Evolutionary conservation across 2,888 invertebrate species (phyloP).

Genomic region (Cloeon dipterum): DNA sequence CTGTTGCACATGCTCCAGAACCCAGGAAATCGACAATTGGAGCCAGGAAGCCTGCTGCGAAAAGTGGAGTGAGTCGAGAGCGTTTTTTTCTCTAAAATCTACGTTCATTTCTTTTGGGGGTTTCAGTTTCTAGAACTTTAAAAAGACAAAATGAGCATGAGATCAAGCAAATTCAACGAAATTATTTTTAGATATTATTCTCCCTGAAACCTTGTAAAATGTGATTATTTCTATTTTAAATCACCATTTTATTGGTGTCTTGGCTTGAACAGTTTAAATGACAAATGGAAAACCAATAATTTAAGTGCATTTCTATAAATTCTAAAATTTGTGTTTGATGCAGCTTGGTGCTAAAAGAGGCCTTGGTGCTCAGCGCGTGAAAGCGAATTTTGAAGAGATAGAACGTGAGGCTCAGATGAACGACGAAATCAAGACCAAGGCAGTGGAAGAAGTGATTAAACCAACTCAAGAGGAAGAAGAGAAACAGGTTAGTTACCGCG

Average conservation of each 20-base stretch:
- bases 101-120: too few relatives aligned
- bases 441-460: constrained; percentile 21
- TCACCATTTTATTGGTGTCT: too few relatives aligned
- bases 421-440: constrained; percentile 40
- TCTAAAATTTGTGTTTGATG: constrained; percentile 5
- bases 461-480: constrained; percentile 40
- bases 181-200: too few relatives aligned
- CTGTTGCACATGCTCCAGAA: constrained; percentile 13
- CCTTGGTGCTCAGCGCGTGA: constrained; percentile 84
- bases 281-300: too few relatives aligned
- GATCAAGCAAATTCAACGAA: too few relatives aligned
- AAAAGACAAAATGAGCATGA: too few relatives aligned
- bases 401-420: constrained; percentile 74
- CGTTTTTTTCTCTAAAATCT: too few relatives aligned
- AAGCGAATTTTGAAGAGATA: constrained; percentile 83
- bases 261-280: too few relatives aligned
- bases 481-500: constrained; percentile 20
- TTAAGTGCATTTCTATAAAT: too few relatives aligned
- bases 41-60: constrained; percentile 39
- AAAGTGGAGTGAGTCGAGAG: constrained; percentile 40
- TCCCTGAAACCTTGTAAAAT: too few relatives aligned
- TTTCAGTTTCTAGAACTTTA: too few relatives aligned
- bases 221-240: too few relatives aligned
- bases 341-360: constrained; percentile 71
- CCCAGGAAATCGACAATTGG: constrained; percentile 45